Percentiles rank a stretch among this genome's conserved stretches.
These are phyloP conservation scores for Phanerotoma sp. DNA, from an alignment of 2,888 invertebrate species.

Conservation along the genomic window DNA sequence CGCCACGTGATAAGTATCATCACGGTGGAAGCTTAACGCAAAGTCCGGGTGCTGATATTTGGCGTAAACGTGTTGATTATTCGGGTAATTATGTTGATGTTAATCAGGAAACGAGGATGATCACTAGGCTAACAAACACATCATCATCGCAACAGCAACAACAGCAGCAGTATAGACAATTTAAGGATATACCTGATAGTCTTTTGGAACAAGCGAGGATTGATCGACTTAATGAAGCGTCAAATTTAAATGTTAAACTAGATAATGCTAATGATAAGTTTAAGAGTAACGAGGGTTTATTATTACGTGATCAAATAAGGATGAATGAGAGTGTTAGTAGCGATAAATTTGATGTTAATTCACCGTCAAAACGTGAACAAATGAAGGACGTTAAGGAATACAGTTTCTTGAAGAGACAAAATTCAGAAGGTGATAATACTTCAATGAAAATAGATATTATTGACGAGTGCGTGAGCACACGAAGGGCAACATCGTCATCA, in stretches of 20 bases:
- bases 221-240: conserved; percentile 48
- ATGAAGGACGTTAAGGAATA: conserved; percentile 41
- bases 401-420: conserved; percentile 47
- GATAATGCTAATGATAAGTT: conserved; percentile 44
- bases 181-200: conserved; percentile 47
- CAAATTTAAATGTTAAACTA: conserved; percentile 51
- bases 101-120: too few relatives aligned
- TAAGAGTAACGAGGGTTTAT: conserved; percentile 36
- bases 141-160: too few relatives aligned
- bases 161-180: conserved; percentile 48
- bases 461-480: conserved; percentile 35
- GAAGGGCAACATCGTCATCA: conserved; percentile 13
- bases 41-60: conserved; percentile 51
- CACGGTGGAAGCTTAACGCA: conserved; percentile 40
- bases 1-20: conserved; percentile 47
- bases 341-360: conserved; percentile 41
- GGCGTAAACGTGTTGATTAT: conserved; percentile 47
- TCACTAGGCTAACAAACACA: too few relatives aligned
- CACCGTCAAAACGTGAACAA: conserved; percentile 37
- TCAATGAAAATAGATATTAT: conserved; percentile 36
- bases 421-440: conserved; percentile 51
- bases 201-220: conserved; percentile 45
- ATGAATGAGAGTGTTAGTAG: conserved; percentile 41
- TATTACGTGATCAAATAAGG: conserved; percentile 45
- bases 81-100: conserved; percentile 44